Conservation (phyloP, 2,113 vertebrate species). For the Anthoscopus minutus region DNA sequence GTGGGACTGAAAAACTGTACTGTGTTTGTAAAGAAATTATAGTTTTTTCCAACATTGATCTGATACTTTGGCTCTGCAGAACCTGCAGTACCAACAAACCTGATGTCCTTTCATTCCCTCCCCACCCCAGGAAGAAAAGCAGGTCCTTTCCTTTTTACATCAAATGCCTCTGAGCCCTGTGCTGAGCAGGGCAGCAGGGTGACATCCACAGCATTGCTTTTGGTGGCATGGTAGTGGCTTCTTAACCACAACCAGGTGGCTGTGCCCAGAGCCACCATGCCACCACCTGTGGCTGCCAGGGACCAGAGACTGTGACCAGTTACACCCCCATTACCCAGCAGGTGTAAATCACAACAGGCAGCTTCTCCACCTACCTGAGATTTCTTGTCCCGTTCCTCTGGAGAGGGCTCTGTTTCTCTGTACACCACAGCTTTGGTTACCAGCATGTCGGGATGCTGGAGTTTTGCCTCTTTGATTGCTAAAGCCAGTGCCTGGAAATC, state of each 20-base stretch:
- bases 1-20: neutral
- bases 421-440: conserved; percentile 99
- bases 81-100: neutral
- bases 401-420: conserved; percentile 94
- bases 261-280: neutral
- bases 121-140: neutral
- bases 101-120: neutral
- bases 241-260: neutral
- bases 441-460: conserved; percentile 97
- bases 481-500: conserved; percentile 86
- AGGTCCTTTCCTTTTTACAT: neutral
- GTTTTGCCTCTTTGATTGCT: conserved; percentile 97
- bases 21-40: neutral
- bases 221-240: neutral
- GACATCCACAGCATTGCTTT: neutral
- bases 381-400: conserved; percentile 85
- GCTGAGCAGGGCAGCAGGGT: neutral
- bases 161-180: neutral
- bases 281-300: neutral
- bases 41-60: neutral
- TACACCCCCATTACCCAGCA: neutral
- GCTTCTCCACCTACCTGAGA: conserved; percentile 74
- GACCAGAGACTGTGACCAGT: neutral
- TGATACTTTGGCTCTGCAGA: neutral
- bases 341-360: neutral